These are phyloP conservation scores for Danio tinwini DNA, from an alignment of 2,797 vertebrate genomes.

Conservation along the genomic window DNA sequence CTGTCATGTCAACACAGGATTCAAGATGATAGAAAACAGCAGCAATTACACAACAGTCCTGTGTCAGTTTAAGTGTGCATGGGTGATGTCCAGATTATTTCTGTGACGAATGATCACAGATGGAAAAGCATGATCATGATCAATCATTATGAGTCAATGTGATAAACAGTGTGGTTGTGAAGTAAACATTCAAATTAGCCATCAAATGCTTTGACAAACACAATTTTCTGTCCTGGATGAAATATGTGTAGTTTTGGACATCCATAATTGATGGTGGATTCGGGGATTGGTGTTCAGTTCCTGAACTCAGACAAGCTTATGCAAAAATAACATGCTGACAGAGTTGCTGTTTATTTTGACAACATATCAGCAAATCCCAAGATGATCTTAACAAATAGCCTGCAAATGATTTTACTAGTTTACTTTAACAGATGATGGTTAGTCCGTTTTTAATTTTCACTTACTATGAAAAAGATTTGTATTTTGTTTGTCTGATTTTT, in stretches of 20 bases:
- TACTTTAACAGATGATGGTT: not conserved
- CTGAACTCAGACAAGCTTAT: constrained; percentile 34
- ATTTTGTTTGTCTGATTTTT: too few species aligned
- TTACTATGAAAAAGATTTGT: too few species aligned
- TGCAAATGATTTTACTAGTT: constrained; percentile 23
- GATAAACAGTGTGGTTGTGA: constrained; percentile 4
- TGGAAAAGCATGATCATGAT: constrained; percentile 18
- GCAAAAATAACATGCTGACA: constrained; percentile 43
- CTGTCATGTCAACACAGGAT: not conserved
- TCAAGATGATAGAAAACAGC: constrained; percentile 16
- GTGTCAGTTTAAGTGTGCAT: not conserved
- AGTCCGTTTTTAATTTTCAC: too few species aligned
- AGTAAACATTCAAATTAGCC: constrained; percentile 15
- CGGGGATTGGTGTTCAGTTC: not conserved
- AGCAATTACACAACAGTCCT: not conserved
- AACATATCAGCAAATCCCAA: constrained; percentile 33
- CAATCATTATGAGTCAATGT: constrained; percentile 3
- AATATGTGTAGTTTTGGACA: not conserved
- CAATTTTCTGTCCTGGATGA: not conserved
- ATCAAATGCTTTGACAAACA: constrained; percentile 3
- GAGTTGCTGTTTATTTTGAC: constrained; percentile 49
- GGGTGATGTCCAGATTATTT: constrained; percentile 5
- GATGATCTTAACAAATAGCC: constrained; percentile 11
- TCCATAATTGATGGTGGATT: not conserved
- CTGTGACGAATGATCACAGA: not conserved